Evolutionary conservation across 2,888 invertebrate species (phyloP).

Genomic region (Portevinia maculata): DNA sequence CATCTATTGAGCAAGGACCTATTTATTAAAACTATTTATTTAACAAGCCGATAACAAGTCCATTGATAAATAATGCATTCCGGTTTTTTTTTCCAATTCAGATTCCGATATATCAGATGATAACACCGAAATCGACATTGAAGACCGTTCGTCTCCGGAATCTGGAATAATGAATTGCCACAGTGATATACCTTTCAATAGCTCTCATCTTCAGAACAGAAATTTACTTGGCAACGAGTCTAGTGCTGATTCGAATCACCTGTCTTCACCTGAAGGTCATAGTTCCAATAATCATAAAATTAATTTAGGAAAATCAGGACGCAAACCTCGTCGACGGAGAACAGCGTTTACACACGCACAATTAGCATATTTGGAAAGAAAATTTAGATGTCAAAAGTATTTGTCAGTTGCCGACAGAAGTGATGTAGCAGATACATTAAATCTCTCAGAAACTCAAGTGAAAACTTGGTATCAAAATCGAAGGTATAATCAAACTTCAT

Average conservation of each 20-base stretch:
- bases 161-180: slow-evolving; percentile 79
- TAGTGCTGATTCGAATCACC: slow-evolving; percentile 79
- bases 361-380: slow-evolving; percentile 94
- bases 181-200: slow-evolving; percentile 63
- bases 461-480: slow-evolving; percentile 92
- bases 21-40: too few relatives aligned
- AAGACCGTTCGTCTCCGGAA: slow-evolving; percentile 82
- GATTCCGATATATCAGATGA: slow-evolving; percentile 82
- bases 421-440: slow-evolving; percentile 95
- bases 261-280: slow-evolving; percentile 71
- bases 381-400: slow-evolving; percentile 96
- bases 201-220: slow-evolving; percentile 75
- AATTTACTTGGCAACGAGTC: slow-evolving; percentile 77
- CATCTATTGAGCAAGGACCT: too few relatives aligned
- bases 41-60: too few relatives aligned
- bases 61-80: too few relatives aligned
- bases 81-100: slow-evolving; percentile 42
- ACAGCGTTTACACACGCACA: slow-evolving; percentile 98
- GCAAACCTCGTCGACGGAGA: slow-evolving; percentile 92
- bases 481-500: slow-evolving; percentile 76
- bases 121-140: slow-evolving; percentile 82
- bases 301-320: slow-evolving; percentile 84
- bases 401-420: slow-evolving; percentile 96
- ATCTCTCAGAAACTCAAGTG: slow-evolving; percentile 96
- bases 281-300: slow-evolving; percentile 79